A percentile compares a stretch with the other conserved stretches of the same genome.
phyloP scores from a whole-genome alignment of 1,140 invertebrate genomes.

The Drosophila simulans region DNA sequence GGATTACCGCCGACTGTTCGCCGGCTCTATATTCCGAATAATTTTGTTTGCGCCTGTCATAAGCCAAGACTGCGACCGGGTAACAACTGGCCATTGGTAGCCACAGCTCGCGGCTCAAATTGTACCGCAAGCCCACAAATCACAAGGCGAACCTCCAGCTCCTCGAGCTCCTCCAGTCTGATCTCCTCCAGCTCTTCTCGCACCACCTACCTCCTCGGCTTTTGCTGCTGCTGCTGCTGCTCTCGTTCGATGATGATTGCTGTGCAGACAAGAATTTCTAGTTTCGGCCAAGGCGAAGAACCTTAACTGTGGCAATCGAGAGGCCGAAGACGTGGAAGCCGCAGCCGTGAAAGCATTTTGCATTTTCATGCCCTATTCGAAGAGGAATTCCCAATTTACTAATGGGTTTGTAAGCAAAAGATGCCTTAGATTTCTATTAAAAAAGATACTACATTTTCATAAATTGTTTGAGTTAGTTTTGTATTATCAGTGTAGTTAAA shows the following conservation, averaged over 20 bases:
- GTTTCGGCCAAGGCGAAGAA: slow-evolving; percentile 57
- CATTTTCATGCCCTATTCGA: slow-evolving; percentile 57
- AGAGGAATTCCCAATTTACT: background rate
- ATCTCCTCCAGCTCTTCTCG: background rate
- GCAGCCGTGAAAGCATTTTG: slow-evolving; percentile 74
- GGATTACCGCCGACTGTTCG: slow-evolving; percentile 36
- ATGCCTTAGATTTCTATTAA: background rate
- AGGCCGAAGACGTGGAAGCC: slow-evolving; percentile 38
- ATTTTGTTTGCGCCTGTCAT: slow-evolving; percentile 82
- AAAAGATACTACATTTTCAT: background rate
- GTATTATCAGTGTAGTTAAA: background rate
- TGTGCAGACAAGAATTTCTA: slow-evolving; percentile 78
- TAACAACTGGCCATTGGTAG: slow-evolving; percentile 75
- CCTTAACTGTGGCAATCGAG: slow-evolving; percentile 64
- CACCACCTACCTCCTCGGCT: background rate
- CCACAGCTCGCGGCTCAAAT: slow-evolving; percentile 78
- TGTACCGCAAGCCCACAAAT: slow-evolving; percentile 82
- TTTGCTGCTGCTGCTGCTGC: slow-evolving; percentile 11
- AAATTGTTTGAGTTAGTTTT: background rate
- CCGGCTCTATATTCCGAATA: slow-evolving; percentile 55
- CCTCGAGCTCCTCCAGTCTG: slow-evolving; percentile 7
- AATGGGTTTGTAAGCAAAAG: background rate
- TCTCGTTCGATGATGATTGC: slow-evolving; percentile 73
- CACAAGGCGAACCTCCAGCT: slow-evolving; percentile 60
- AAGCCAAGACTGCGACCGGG: slow-evolving; percentile 55